Conservation (phyloP, 2,113 vertebrate genomes). For the Acinonyx jubatus region DNA sequence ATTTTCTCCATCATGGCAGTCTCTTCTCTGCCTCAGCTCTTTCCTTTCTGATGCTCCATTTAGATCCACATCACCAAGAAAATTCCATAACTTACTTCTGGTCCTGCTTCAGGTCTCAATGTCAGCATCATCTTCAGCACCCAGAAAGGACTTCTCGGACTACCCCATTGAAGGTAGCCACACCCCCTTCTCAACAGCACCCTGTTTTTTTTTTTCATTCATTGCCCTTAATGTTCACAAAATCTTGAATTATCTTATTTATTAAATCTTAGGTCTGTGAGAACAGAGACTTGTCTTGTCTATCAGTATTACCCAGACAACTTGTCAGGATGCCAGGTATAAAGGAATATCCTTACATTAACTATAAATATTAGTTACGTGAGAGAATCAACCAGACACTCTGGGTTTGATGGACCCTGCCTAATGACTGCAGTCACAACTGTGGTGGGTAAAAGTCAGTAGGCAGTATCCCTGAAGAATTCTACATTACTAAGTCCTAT, state of each 20-base stretch:
- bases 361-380: not conserved
- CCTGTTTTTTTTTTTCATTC: not conserved
- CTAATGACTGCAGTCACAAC: not conserved
- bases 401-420: not conserved
- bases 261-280: not conserved
- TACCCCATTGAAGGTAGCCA: not conserved
- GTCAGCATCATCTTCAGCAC: not conserved
- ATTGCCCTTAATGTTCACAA: not conserved
- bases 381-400: not conserved
- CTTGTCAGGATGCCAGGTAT: not conserved
- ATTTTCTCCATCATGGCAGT: not conserved
- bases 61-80: not conserved
- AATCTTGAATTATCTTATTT: not conserved
- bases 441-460: not conserved
- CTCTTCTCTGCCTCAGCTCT: not conserved
- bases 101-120: not conserved
- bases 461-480: not conserved
- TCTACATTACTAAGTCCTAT: not conserved
- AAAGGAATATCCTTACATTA: not conserved
- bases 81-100: not conserved
- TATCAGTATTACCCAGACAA: not conserved
- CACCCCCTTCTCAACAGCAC: not conserved
- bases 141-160: not conserved
- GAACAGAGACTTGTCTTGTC: not conserved
- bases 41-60: not conserved